Evolutionary conservation across 2,797 vertebrate genomes (phyloP).

Genomic region (Eurystomus glaucurus): DNA sequence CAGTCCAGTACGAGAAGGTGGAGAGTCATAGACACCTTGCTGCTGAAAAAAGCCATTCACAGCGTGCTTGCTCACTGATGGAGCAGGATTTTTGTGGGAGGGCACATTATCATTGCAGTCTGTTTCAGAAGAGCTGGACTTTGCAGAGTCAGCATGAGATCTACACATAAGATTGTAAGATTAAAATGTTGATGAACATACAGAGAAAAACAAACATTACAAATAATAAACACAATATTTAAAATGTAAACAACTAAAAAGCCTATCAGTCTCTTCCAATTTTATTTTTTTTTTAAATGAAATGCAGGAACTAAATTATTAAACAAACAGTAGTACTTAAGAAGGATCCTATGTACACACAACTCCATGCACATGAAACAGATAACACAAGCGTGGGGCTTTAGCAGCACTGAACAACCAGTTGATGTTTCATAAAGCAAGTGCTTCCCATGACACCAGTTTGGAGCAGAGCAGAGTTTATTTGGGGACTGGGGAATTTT

Average conservation of each 20-base stretch:
- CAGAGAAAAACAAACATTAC: not conserved
- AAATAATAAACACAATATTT: not conserved
- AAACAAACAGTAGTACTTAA: not conserved
- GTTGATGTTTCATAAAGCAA: not conserved
- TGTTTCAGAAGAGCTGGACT: slow-evolving; percentile 94
- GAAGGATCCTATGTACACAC: not conserved
- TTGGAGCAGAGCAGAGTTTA: not conserved
- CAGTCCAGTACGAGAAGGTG: slow-evolving; percentile 87
- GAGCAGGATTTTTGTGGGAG: slow-evolving; percentile 89
- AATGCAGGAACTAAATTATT: not conserved
- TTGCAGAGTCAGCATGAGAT: slow-evolving; percentile 90
- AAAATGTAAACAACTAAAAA: not conserved
- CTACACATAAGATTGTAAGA: slow-evolving; percentile 76
- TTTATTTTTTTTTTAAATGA: not conserved
- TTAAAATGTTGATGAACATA: not conserved
- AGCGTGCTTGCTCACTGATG: slow-evolving; percentile 88
- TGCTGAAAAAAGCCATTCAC: slow-evolving; percentile 94
- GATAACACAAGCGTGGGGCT: not conserved
- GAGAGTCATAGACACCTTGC: slow-evolving; percentile 92
- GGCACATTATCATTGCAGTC: slow-evolving; percentile 98
- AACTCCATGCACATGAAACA: not conserved
- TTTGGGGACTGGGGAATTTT: not conserved
- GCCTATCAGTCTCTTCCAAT: not conserved
- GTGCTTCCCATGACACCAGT: not conserved
- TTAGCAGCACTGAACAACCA: not conserved